A percentile compares a stretch with the other conserved stretches of the same genome.
Conservation (phyloP, 2,113 vertebrate species). For the Willisornis vidua region DNA sequence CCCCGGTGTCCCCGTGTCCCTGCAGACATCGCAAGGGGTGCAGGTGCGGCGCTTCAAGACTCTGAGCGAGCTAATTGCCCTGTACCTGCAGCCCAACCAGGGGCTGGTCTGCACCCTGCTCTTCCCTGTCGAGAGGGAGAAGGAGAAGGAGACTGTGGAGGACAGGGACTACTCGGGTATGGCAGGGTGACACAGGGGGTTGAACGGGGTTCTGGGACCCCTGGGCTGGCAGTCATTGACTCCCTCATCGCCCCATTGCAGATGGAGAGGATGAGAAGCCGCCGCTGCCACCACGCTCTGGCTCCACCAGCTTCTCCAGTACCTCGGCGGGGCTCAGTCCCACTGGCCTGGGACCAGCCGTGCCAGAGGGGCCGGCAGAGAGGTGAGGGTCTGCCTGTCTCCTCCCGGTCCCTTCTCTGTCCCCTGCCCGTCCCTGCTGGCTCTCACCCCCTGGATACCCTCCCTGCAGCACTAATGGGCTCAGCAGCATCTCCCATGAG, state of each 20-base stretch:
- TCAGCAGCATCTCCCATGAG: constrained; percentile 90
- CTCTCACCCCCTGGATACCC: neutral
- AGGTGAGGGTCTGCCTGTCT: constrained; percentile 73
- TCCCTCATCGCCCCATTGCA: constrained; percentile 38
- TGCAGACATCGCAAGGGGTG: constrained; percentile 91
- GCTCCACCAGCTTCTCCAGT: constrained; percentile 82
- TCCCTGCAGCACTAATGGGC: constrained; percentile 77
- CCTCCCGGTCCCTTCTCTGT: neutral
- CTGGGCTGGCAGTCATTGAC: rapidly evolving
- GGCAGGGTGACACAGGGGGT: rapidly evolving
- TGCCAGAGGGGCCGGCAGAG: constrained; percentile 77
- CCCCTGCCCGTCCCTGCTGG: neutral
- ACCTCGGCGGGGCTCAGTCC: neutral
- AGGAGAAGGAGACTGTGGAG: constrained; percentile 79
- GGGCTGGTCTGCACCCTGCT: constrained; percentile 94
- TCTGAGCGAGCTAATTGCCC: constrained; percentile 85
- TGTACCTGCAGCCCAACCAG: constrained; percentile 94
- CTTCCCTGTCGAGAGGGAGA: constrained; percentile 88
- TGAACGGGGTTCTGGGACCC: neutral
- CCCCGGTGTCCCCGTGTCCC: neutral
- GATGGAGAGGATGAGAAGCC: constrained; percentile 97
- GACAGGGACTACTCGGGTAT: constrained; percentile 92
- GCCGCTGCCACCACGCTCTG: constrained; percentile 87
- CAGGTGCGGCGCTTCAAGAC: constrained; percentile 93
- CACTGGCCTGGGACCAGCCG: neutral